Evolutionary conservation across 2,888 invertebrate species (phyloP).

Genomic region (Chironomus tentans): DNA sequence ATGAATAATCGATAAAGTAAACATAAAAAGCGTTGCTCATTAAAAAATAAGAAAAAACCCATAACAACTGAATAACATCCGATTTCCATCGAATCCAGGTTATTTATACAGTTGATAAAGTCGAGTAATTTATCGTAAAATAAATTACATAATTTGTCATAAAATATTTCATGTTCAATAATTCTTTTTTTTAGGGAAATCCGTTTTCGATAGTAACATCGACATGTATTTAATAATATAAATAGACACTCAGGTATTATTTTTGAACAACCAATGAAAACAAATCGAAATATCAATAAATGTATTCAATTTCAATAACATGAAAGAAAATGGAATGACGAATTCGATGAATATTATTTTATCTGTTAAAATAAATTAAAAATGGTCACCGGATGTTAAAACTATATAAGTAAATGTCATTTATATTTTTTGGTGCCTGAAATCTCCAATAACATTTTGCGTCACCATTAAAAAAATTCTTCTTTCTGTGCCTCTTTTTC

Average conservation of each 20-base stretch:
- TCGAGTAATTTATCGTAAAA: too few relatives aligned
- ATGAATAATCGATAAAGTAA: too few relatives aligned
- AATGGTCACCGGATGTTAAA: conserved; percentile 24
- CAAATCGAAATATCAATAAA: not conserved
- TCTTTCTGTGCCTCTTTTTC: not conserved
- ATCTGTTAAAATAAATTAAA: conserved; percentile 8
- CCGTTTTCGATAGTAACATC: not conserved
- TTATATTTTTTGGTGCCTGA: not conserved
- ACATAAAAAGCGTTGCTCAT: too few relatives aligned
- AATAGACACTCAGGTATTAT: too few relatives aligned
- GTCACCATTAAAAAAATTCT: not conserved
- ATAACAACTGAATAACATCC: too few relatives aligned
- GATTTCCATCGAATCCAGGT: too few relatives aligned
- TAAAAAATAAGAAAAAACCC: too few relatives aligned
- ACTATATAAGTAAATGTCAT: not conserved
- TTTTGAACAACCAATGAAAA: not conserved
- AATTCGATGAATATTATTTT: not conserved
- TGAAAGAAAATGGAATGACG: not conserved
- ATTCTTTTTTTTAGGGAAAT: not conserved
- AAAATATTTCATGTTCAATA: not conserved
- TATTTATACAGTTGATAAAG: too few relatives aligned
- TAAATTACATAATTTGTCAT: conserved; percentile 9
- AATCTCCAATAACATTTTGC: conserved; percentile 7
- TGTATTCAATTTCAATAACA: not conserved
- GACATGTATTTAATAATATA: too few relatives aligned